These are phyloP conservation scores for Pygmarrhopalites habei DNA, from an alignment of 1,140 invertebrate genomes.

Conservation along the genomic window DNA sequence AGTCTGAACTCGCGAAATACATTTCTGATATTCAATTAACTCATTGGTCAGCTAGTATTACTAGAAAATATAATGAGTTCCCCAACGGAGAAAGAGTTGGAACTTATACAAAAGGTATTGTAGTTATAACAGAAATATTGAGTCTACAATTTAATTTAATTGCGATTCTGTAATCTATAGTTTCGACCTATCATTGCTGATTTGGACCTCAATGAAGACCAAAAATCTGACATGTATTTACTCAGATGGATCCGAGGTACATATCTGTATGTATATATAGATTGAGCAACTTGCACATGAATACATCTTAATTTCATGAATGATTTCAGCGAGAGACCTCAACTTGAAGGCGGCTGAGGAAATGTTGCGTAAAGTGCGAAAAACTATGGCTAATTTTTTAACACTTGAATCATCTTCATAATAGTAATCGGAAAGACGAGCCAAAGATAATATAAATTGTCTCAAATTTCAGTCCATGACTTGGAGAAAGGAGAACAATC, in stretches of 20 bases:
- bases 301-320: no score
- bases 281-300: no score
- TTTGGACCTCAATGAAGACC: not conserved
- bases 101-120: no score
- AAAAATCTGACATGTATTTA: not conserved
- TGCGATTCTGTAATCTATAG: no score
- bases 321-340: conserved; percentile 19
- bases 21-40: no score
- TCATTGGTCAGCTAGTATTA: no score
- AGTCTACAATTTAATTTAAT: no score
- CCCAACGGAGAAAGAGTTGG: no score
- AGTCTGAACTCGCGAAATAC: no score
- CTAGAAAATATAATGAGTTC: no score
- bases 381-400: not conserved
- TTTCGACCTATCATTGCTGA: not conserved
- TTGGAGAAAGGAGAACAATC: not conserved
- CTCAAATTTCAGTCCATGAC: not conserved
- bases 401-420: not conserved
- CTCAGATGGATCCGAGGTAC: conserved; percentile 3
- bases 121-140: no score
- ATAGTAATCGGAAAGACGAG: not conserved
- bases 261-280: no score
- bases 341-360: conserved; percentile 15
- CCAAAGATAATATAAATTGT: not conserved
- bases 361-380: conserved; percentile 12